A percentile compares a stretch with the other conserved stretches of the same genome.
Evolutionary conservation across 2,797 vertebrate genomes (phyloP).

Genomic region (Artibeus lituratus): DNA sequence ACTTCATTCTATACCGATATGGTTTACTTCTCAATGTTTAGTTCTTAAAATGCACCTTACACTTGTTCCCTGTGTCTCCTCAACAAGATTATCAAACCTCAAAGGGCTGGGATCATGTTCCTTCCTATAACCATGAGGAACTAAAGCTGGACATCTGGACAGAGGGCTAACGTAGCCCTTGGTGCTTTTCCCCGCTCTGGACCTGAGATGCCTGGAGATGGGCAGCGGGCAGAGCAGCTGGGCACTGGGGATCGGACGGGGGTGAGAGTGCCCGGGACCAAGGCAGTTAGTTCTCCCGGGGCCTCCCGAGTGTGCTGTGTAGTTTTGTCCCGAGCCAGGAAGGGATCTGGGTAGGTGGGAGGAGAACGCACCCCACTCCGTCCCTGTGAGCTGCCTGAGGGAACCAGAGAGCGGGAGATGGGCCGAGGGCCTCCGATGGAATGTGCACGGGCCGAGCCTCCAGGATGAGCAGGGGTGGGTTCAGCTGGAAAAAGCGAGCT

Average conservation of each 20-base stretch:
- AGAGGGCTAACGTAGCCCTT: neutral
- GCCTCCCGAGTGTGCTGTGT: neutral
- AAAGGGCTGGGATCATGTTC: neutral
- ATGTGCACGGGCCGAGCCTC: neutral
- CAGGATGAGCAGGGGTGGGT: neutral
- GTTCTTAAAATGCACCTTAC: neutral
- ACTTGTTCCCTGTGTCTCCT: neutral
- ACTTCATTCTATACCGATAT: neutral
- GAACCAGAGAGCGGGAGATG: neutral
- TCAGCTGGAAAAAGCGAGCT: neutral
- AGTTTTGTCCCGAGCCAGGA: neutral
- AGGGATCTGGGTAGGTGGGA: neutral
- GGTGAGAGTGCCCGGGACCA: neutral
- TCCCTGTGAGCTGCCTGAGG: neutral
- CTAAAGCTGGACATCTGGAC: neutral
- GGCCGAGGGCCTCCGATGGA: neutral
- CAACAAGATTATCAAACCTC: neutral
- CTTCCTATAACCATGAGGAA: neutral
- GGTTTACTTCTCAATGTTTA: neutral
- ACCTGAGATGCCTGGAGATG: neutral
- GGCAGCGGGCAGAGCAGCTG: neutral
- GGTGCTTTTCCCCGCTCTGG: neutral
- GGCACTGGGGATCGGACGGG: neutral
- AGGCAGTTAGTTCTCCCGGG: rapidly evolving
- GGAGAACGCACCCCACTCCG: neutral